These are phyloP conservation scores for Poecilia gillii DNA, from an alignment of 2,797 vertebrate species.

Conservation along the genomic window DNA sequence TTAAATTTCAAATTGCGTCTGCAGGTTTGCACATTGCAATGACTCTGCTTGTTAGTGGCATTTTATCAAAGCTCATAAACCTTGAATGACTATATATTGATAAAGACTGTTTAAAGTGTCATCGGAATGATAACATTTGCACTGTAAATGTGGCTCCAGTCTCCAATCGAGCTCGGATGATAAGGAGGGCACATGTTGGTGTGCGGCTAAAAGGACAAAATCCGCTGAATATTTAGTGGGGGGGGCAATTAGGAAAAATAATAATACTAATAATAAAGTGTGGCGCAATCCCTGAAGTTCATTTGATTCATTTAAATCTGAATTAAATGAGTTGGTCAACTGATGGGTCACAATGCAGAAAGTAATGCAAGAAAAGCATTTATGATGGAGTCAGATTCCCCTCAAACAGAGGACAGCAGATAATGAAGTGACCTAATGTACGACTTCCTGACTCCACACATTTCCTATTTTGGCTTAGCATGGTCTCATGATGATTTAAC, in stretches of 20 bases:
- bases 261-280: not conserved
- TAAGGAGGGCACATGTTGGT: constrained; percentile 67
- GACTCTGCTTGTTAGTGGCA: constrained; percentile 85
- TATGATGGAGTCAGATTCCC: not conserved
- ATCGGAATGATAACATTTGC: constrained; percentile 91
- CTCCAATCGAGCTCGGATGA: constrained; percentile 67
- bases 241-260: not conserved
- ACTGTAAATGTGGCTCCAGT: constrained; percentile 84
- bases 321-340: not conserved
- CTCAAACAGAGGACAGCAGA: constrained; percentile 1
- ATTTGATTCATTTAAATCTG: constrained; percentile 9
- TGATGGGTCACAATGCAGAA: not conserved
- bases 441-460: not conserved
- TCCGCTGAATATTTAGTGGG: constrained; percentile 34
- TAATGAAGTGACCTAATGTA: constrained; percentile 5
- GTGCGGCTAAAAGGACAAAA: constrained; percentile 60
- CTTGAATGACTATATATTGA: constrained; percentile 97
- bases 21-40: constrained; percentile 72
- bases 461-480: not conserved
- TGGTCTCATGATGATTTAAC: not conserved
- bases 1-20: constrained; percentile 16
- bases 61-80: constrained; percentile 99
- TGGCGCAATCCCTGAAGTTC: not conserved
- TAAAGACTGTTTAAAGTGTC: constrained; percentile 98
- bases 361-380: not conserved